Evolutionary conservation across 2,888 invertebrate genomes (phyloP).

Genomic region (Entomobrya proxima): DNA sequence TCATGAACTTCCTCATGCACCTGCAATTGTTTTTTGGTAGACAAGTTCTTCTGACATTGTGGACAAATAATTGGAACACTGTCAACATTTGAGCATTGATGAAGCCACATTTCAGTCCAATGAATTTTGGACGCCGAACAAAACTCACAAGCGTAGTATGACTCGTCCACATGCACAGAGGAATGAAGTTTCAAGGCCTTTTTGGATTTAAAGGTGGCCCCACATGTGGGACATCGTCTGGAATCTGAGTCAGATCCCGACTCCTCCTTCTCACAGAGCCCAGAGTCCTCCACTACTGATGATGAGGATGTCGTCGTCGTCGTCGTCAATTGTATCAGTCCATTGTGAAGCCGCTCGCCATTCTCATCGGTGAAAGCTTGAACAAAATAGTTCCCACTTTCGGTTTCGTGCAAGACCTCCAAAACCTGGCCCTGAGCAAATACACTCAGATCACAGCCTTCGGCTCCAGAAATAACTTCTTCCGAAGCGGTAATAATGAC

Average conservation of each 20-base stretch:
- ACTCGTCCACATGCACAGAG: constrained; percentile 67
- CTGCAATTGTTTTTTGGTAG: constrained; percentile 65
- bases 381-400: neutral
- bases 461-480: neutral
- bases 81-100: constrained; percentile 59
- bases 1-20: constrained; percentile 68
- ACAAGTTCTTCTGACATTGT: constrained; percentile 64
- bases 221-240: constrained; percentile 34
- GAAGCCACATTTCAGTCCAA: constrained; percentile 67
- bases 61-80: constrained; percentile 57
- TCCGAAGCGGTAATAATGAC: constrained; percentile 33
- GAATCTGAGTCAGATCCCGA: constrained; percentile 3
- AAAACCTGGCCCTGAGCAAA: neutral
- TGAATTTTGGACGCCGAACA: constrained; percentile 62
- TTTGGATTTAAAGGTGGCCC: constrained; percentile 27
- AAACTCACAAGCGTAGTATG: constrained; percentile 68
- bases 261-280: neutral
- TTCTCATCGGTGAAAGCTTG: neutral
- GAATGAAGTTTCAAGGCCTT: constrained; percentile 45
- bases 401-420: constrained; percentile 19
- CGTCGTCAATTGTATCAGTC: neutral
- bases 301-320: too few species aligned
- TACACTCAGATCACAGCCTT: neutral
- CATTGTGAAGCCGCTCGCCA: neutral
- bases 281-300: neutral